Conservation (phyloP, 2,888 invertebrate genomes). For the Automeris io region DNA sequence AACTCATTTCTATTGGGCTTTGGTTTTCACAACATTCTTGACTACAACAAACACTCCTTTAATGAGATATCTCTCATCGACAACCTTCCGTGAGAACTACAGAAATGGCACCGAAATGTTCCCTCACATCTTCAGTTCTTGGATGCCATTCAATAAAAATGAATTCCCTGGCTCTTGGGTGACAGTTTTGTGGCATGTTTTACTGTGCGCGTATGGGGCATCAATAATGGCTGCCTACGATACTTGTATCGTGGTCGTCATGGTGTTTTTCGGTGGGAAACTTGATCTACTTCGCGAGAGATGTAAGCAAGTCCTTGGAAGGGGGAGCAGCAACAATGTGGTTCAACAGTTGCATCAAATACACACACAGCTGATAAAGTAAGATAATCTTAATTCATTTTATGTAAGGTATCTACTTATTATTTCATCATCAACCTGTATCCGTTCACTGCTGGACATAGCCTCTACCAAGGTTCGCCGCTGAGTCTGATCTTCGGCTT, state of each 20-base stretch:
- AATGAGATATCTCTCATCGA: conserved; percentile 39
- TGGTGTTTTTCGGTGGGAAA: conserved; percentile 60
- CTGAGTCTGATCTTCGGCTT: too few species aligned
- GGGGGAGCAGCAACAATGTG: conserved; percentile 18
- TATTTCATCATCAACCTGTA: too few species aligned
- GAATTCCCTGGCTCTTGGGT: conserved; percentile 51
- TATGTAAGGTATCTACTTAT: too few species aligned
- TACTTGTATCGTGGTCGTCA: conserved; percentile 39
- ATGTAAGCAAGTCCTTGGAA: conserved; percentile 44
- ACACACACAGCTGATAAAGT: conserved; percentile 48
- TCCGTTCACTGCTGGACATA: too few species aligned
- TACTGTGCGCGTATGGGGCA: conserved; percentile 43
- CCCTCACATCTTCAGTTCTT: conserved; percentile 60
- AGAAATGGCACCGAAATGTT: conserved; percentile 46
- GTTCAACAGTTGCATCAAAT: conserved; percentile 40
- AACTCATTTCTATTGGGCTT: conserved; percentile 51
- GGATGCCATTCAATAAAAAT: conserved; percentile 59
- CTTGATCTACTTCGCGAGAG: conserved; percentile 48
- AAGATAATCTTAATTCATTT: conserved; percentile 22
- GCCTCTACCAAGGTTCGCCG: too few species aligned
- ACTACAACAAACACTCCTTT: conserved; percentile 40
- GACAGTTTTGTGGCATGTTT: conserved; percentile 43
- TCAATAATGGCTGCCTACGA: conserved; percentile 51
- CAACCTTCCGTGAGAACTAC: conserved; percentile 36
- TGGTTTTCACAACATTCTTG: conserved; percentile 46